These are phyloP conservation scores for Notolepis coatsorum DNA, from an alignment of 2,797 vertebrate species.

Conservation along the genomic window DNA sequence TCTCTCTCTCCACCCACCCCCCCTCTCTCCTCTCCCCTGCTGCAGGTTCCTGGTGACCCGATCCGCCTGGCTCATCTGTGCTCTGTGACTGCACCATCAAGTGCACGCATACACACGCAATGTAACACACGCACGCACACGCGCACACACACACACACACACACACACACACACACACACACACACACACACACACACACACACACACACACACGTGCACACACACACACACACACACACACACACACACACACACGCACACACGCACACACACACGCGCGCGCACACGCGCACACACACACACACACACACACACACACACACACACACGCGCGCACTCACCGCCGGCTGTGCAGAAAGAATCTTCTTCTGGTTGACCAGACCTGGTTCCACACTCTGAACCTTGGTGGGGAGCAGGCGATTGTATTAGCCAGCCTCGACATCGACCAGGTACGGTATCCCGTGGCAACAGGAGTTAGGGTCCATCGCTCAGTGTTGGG, in stretches of 20 bases:
- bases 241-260: neutral
- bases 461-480: constrained; percentile 21
- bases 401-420: constrained; percentile 1
- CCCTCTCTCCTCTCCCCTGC: constrained; percentile 28
- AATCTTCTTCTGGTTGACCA: constrained; percentile 17
- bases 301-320: neutral
- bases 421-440: constrained; percentile 16
- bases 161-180: neutral
- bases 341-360: neutral
- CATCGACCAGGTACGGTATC: constrained; percentile 25
- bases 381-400: constrained; percentile 15
- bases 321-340: too few relatives aligned
- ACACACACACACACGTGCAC: neutral
- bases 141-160: constrained; percentile 22
- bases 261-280: neutral
- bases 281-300: neutral
- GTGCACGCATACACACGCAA: neutral
- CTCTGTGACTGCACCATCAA: constrained; percentile 11
- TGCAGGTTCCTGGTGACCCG: constrained; percentile 56
- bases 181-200: constrained; percentile 4
- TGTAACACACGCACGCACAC: neutral
- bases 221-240: too few relatives aligned
- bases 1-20: constrained; percentile 26
- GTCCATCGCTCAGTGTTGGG: neutral
- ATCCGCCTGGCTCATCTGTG: constrained; percentile 61